phyloP scores from a whole-genome alignment of 1,140 invertebrate species.

The Dendroctonus ponderosae region DNA sequence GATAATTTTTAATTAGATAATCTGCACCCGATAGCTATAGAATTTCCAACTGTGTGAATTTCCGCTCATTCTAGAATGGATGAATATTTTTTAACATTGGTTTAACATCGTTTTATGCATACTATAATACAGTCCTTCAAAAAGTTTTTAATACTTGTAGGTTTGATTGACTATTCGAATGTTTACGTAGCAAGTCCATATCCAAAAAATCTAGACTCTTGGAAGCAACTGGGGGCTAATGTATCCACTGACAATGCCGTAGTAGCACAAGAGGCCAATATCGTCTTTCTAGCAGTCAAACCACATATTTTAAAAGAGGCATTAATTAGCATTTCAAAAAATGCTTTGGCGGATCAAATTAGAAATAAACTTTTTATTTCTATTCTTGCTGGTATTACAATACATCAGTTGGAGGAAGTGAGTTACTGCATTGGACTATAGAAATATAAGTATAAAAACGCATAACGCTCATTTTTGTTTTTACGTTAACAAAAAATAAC shows the following conservation, averaged over 20 bases:
- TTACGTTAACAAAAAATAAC: not conserved
- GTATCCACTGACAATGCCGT: conserved; percentile 64
- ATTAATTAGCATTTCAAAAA: conserved; percentile 52
- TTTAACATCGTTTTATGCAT: too few relatives aligned
- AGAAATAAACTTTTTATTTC: conserved; percentile 67
- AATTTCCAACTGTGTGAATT: too few relatives aligned
- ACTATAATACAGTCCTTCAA: not conserved
- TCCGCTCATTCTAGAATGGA: too few relatives aligned
- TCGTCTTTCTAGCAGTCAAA: conserved; percentile 84
- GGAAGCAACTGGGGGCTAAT: conserved; percentile 62
- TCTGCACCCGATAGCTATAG: too few relatives aligned
- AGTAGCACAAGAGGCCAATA: conserved; percentile 64
- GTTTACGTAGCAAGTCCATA: conserved; percentile 70
- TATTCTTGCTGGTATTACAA: conserved; percentile 75
- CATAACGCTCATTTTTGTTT: not conserved
- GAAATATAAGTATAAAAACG: not conserved
- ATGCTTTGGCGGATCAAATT: conserved; percentile 40
- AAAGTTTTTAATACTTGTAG: conserved; percentile 48
- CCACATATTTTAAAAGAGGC: conserved; percentile 71
- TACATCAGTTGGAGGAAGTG: conserved; percentile 68
- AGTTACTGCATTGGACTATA: conserved; percentile 23
- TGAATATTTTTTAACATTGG: too few relatives aligned
- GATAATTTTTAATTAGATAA: too few relatives aligned
- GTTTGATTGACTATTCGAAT: conserved; percentile 57
- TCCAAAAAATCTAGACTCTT: conserved; percentile 61